Evolutionary conservation across 2,888 invertebrate species (phyloP).

Genomic region (Acleris literana): DNA sequence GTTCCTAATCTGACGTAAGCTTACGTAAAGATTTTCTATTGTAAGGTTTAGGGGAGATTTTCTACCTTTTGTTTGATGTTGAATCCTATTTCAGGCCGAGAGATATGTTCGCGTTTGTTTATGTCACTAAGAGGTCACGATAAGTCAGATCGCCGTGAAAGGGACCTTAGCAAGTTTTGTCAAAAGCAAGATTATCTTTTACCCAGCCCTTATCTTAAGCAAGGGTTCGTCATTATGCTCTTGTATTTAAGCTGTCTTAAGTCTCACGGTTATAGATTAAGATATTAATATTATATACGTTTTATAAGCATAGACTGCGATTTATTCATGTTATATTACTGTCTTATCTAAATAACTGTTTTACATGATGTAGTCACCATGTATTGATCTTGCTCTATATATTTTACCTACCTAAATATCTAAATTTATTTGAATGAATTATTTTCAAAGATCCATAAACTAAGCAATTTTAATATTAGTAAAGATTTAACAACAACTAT

Average conservation of each 20-base stretch:
- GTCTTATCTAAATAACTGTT: no score
- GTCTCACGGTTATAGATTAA: no score
- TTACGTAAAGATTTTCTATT: conserved; percentile 30
- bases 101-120: conserved; percentile 31
- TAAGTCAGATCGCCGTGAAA: conserved; percentile 10
- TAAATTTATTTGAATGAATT: no score
- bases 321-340: no score
- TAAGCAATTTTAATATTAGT: no score
- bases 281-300: no score
- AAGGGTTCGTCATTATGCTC: conserved; percentile 1
- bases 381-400: no score
- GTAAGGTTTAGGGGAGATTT: conserved; percentile 33
- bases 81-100: conserved; percentile 23
- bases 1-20: conserved; percentile 31
- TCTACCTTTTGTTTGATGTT: conserved; percentile 34
- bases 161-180: neutral
- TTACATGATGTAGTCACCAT: no score
- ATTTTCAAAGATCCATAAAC: no score
- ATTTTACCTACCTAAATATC: no score
- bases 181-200: conserved; percentile 9
- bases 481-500: neutral
- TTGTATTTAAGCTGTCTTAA: neutral
- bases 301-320: no score
- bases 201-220: neutral
- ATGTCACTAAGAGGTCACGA: conserved; percentile 28